Evolutionary conservation across 2,888 invertebrate genomes (phyloP), one percentile per base, ranked within the genome.

Genomic region (Mimas tiliae): DNA sequence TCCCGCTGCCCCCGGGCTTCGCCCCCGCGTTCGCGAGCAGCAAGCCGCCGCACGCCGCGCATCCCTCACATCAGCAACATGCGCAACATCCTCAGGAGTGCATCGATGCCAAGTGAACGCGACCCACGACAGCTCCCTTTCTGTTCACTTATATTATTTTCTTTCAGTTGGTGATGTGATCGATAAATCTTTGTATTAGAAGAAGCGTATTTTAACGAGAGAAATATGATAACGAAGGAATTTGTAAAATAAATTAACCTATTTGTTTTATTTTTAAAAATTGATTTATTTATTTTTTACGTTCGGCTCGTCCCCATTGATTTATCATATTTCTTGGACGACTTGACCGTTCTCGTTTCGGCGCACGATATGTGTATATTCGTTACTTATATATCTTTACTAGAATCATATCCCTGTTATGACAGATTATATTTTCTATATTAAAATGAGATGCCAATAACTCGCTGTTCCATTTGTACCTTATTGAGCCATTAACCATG

Each of bases 141-240:
- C 84, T 86, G 82, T 81, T 77, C 84, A 78, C 71, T 80, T 78
- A 80, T 80, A 81, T 77, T 84, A 84, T 81, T 83, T 79, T 83
- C 81, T 86, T 85, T 86, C 88, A 86, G 86, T 87, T 88, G 91
- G 88, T 87, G 88, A 90, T 84, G 88, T 90, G 87, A 90, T 88
- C 88, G 90, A 91, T 87, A 93, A 92, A 93, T 93, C 93, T 92
- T 93, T 93, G 93, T 92, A 93, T 88, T 89, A 88, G 89, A 89
- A 84, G 89, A 91, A 93, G 87, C 89, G 89, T 93, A 93, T 92
- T 93, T 90, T 93, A 92, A 92, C 86, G 89, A 93, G 92, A 93
- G 93, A 91, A 93, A 93, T 91, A 93, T 93, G 93, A 93, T 93
- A 93, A 92, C 92, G 90, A 90, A 92, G 90, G 90, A 91, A 91